Evolutionary conservation across 2,888 invertebrate species (phyloP).

Genomic region (Helleia helle): DNA sequence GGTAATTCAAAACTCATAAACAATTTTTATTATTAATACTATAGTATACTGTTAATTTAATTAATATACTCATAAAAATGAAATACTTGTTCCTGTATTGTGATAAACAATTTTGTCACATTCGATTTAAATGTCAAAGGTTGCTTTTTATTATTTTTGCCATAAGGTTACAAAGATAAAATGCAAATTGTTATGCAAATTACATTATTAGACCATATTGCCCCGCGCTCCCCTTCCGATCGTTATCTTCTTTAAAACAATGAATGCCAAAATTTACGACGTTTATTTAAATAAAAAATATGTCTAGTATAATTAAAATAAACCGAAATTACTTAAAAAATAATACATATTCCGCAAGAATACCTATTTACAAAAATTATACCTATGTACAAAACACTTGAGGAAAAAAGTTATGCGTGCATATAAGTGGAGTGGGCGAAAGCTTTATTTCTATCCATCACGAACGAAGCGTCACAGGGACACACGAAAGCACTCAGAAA

Average conservation of each 20-base stretch:
- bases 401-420: slow-evolving; percentile 18
- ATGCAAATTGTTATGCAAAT: slow-evolving; percentile 13
- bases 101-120: background rate
- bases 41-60: too few species aligned
- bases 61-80: slow-evolving; percentile 1
- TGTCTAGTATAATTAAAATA: slow-evolving; percentile 1
- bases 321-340: background rate
- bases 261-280: slow-evolving; percentile 8
- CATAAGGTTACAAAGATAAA: slow-evolving; percentile 40
- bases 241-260: slow-evolving; percentile 13
- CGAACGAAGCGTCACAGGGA: slow-evolving; percentile 49
- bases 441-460: slow-evolving; percentile 49
- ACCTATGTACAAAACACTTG: background rate
- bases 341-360: background rate
- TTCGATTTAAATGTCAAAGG: slow-evolving; percentile 8
- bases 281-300: slow-evolving; percentile 8
- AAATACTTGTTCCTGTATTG: slow-evolving; percentile 1
- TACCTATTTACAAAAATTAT: too few species aligned
- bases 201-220: slow-evolving; percentile 32
- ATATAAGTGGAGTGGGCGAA: slow-evolving; percentile 23
- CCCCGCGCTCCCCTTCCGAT: slow-evolving; percentile 25
- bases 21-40: too few species aligned
- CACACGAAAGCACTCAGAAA: slow-evolving; percentile 60
- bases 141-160: slow-evolving; percentile 11
- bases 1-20: too few species aligned